These are phyloP conservation scores for Mechanitis mazaeus DNA, from an alignment of 2,888 invertebrate species.

Conservation along the genomic window DNA sequence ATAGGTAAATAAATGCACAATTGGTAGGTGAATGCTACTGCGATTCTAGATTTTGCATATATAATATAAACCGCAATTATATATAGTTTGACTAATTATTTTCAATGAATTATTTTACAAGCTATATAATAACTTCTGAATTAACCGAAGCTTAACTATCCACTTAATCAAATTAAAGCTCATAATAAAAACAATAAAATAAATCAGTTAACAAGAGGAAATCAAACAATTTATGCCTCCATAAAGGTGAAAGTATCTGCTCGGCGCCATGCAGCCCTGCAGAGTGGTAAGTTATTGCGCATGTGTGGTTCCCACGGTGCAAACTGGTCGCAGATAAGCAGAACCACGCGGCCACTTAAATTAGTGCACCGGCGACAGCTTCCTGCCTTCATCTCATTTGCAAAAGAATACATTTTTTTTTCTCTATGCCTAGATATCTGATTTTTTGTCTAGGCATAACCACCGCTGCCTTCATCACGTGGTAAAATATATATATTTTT, in stretches of 20 bases:
- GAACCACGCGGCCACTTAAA: slow-evolving; percentile 63
- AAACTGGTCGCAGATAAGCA: slow-evolving; percentile 72
- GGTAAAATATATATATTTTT: too few relatives aligned
- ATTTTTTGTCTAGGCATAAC: too few relatives aligned
- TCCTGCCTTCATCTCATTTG: slow-evolving; percentile 55
- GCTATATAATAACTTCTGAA: too few relatives aligned
- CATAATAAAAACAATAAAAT: slow-evolving; percentile 19
- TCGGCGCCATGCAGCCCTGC: slow-evolving; percentile 52
- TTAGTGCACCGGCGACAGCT: slow-evolving; percentile 69
- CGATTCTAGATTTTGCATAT: too few relatives aligned
- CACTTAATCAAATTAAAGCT: slow-evolving; percentile 7
- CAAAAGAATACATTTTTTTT: slow-evolving; percentile 26
- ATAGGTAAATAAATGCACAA: too few relatives aligned
- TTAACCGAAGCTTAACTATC: too few relatives aligned
- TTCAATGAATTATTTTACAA: too few relatives aligned
- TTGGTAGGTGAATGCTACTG: too few relatives aligned
- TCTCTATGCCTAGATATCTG: slow-evolving; percentile 17
- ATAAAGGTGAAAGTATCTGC: slow-evolving; percentile 36
- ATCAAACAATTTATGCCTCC: slow-evolving; percentile 21
- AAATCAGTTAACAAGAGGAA: slow-evolving; percentile 20
- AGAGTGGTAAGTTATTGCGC: slow-evolving; percentile 58
- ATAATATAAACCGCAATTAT: too few relatives aligned
- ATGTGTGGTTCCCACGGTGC: slow-evolving; percentile 72
- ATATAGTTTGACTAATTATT: too few relatives aligned
- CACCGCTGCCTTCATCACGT: too few relatives aligned